Evolutionary conservation across 2,797 vertebrate species (phyloP), one percentile per base, ranked within the genome.

Genomic region (Cottoperca gobio): DNA sequence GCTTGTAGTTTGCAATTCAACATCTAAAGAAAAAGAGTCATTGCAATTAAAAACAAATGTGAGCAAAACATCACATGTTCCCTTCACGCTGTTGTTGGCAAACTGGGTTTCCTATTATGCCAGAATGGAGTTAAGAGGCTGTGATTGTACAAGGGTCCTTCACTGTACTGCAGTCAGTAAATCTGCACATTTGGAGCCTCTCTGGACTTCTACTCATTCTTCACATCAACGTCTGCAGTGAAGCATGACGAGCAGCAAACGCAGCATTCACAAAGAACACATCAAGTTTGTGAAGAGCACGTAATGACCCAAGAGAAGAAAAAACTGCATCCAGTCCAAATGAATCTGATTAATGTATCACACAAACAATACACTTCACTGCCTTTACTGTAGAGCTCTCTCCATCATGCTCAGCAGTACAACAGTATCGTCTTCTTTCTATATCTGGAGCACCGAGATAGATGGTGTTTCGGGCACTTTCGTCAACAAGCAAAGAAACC

Each of bases 391-490:
- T 19, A 55, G 57, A 71, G 67, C 45, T 55, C 46, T 65, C 45
- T 14, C 26, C 58, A 53, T 73, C 73, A n/a, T 48, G 60, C 45
- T 71, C 40, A 71, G 73, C 45, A 50, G 68, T 52, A 73, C 31
- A n/a, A 14, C 42, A 0, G 21, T 45, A 75, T 77, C 33, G 48
- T 77, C 70, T 62, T 37, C 49, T 31, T 24, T 39, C 70, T 73
- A 50, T 74, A 78, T 53, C 66, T 70, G 70, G 65, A 85, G 58
- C 28, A 10, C 48, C 0, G 24, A 81, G 78, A 84, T 80, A 79
- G 54, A 79, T 68, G 78, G 78, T 52, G 76, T 75, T 81, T 40
- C 57, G 53, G 72, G 28, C 65, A 43, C 55, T 28, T 79, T 69
- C 24, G 28, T 10, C 23, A 75, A 68, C 64, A 52, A 78, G 82